Base-by-base conservation (phyloP, 2,888 invertebrate genomes). In the Epirrita christyi region DNA sequence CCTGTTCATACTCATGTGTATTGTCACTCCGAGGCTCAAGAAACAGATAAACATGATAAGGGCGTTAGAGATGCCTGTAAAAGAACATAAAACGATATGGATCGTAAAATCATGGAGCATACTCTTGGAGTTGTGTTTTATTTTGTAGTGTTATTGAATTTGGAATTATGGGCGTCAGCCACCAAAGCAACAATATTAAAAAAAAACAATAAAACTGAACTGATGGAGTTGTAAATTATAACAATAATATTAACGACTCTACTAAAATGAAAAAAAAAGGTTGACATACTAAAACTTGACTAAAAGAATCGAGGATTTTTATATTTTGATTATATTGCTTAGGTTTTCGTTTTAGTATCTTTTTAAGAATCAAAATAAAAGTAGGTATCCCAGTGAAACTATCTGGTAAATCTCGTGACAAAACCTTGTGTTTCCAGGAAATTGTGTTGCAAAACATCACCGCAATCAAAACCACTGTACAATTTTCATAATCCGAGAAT, bases 31-130 rank as follows among this genome's bases (percentile, higher is more conserved):
- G 8, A 32, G 47, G 15, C 27, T n/a, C 47, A 59, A 69, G 71
- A 76, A 75, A 73, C 75, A 80, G 79, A 81, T 78, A 80, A 80
- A 75, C 66, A 59, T 58, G 80, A 79, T 81, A 81, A 76, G 70
- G 47, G 67, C 61, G 66, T 61, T 58, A 66, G 67, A 71, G 63
- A 70, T 70, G 68, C 59, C 74, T 68, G 54, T 54, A 54, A 45
- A 54, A 54, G 54, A 46, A 46, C 59, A 76, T 81, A 80, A 80
- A 76, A 67, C 75, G 78, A 81, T 80, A 74, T 74, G 74, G 68
- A 72, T 72, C 76, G 70, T 80, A 79, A 81, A 79, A 75, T 75
- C 72, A 69, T 67, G 67, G 65, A 60, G 66, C 49, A 59, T 64
- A 66, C 52, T 63, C 60, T 70, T 67, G 60, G 65, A 70, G 71